Base-by-base conservation (phyloP, 2,888 invertebrate species). In the Hirudinaria manillensis region DNA sequence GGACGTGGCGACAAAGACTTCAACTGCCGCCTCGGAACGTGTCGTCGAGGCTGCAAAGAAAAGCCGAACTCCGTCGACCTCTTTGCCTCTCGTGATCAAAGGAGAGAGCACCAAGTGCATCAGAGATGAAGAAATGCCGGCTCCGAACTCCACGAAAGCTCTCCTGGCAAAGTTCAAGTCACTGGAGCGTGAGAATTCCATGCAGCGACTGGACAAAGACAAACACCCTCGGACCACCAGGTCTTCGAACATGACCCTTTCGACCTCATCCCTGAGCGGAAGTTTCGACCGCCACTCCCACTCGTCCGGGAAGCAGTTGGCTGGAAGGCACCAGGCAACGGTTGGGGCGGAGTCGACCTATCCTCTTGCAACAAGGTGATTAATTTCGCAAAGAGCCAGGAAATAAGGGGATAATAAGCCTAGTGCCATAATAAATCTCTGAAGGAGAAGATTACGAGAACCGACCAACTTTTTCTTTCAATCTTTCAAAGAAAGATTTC, bases 151-250 rank as follows among this genome's bases (percentile, higher is more conserved):
- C 32, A 72, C 72, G 6, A 72, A 72, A n/a, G 56, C 38, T 4
- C 65, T 73, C 34, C 27, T 73, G 36, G 73, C 73, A 1, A 73
- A 73, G 45, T 73, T 73, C 24, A 36, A 73, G 34, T 32, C 34
- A 10, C 61, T 73, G 19, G 56, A 73, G 38, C 61, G 29, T 21
- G 65, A 73, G 1, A 68, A 13, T 34, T 68, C 32, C 10, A 1
- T 34, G 29, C 61, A 61, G 19, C 61, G 68, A n/a, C 21, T 36
- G 36, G 68, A 68, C 32, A 68, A 68, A 32, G 32, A 68, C 68
- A 68, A 68, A 10, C 61, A 61, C 10, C 29, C 61, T 27, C 24
- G 29, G 19, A 7, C 29, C 7, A 61, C 61, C 61, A 24, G 61
- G 29, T 24, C 24, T 19, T 61, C 61, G 21, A 61, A 61, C 61